Evolutionary conservation across 2,113 vertebrate species (phyloP).

Genomic region (Ageneiosus marmoratus): DNA sequence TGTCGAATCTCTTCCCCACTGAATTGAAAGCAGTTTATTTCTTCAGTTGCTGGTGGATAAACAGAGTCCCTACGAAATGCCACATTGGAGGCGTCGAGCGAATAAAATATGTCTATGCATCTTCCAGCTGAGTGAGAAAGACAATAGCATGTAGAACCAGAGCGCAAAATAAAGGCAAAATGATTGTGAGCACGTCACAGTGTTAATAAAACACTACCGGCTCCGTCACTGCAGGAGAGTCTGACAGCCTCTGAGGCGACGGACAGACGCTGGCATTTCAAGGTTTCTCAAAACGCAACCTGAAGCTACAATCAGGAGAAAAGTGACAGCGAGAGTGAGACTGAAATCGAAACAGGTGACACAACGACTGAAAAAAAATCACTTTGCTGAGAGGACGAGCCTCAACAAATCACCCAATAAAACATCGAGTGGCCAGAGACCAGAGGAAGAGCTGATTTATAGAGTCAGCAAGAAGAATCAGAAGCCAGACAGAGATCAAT

Average conservation of each 20-base stretch:
- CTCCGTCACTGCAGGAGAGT: not conserved
- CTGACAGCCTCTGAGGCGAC: conserved; percentile 6
- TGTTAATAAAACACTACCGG: not conserved
- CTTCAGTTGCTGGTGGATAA: conserved; percentile 1
- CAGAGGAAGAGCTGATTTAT: not conserved
- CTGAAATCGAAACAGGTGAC: not conserved
- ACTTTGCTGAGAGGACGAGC: not conserved
- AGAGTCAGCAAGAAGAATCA: not conserved
- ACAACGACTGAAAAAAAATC: not conserved
- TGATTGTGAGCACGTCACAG: not conserved
- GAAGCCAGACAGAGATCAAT: not conserved
- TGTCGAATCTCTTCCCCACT: not conserved
- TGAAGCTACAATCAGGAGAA: not conserved
- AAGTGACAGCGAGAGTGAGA: not conserved
- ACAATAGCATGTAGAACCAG: not conserved
- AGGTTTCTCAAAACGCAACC: conserved; percentile 21
- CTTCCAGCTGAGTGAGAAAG: conserved; percentile 1
- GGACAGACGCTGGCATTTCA: conserved; percentile 9
- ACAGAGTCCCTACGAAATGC: not conserved
- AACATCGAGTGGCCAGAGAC: not conserved
- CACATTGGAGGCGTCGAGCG: not conserved
- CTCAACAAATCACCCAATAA: not conserved
- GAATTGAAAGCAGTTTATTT: not conserved
- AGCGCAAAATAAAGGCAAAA: not conserved
- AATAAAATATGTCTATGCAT: not conserved